A percentile compares a stretch with the other conserved stretches of the same genome.
Conservation (phyloP, 2,113 vertebrate species). For the Oophaga pumilio region DNA sequence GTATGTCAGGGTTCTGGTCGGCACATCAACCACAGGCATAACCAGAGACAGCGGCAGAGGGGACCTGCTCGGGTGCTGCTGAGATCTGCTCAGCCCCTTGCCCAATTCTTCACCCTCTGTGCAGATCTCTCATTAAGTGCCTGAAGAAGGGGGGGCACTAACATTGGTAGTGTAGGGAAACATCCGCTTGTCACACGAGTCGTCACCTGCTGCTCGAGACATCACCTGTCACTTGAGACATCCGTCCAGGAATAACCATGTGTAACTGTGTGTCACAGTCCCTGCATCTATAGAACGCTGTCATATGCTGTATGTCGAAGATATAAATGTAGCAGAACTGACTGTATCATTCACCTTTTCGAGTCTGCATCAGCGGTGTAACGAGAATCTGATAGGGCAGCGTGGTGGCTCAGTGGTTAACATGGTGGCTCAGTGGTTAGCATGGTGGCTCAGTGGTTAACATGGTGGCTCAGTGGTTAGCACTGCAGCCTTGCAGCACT, state of each 20-base stretch:
- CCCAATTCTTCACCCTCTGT: slow-evolving; percentile 60
- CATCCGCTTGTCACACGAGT: slow-evolving; percentile 54
- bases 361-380: no score
- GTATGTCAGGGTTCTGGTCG: slow-evolving; percentile 82
- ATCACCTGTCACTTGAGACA: slow-evolving; percentile 53
- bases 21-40: slow-evolving; percentile 86
- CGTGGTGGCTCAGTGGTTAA: no score
- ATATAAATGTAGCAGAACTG: not conserved
- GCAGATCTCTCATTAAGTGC: slow-evolving; percentile 27
- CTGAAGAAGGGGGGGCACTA: slow-evolving; percentile 16
- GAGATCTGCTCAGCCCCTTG: slow-evolving; percentile 67
- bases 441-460: no score
- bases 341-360: not conserved
- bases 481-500: no score
- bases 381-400: no score
- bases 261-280: not conserved
- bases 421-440: no score
- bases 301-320: not conserved
- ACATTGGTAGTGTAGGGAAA: slow-evolving; percentile 31
- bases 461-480: no score
- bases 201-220: slow-evolving; percentile 39
- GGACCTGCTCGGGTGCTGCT: not conserved
- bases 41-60: slow-evolving; percentile 58
- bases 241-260: slow-evolving; percentile 51
- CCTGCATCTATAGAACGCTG: not conserved